A percentile compares a stretch with the other conserved stretches of the same genome.
Evolutionary conservation across 2,888 invertebrate genomes (phyloP).

Genomic region (Calliphora vomitoria): DNA sequence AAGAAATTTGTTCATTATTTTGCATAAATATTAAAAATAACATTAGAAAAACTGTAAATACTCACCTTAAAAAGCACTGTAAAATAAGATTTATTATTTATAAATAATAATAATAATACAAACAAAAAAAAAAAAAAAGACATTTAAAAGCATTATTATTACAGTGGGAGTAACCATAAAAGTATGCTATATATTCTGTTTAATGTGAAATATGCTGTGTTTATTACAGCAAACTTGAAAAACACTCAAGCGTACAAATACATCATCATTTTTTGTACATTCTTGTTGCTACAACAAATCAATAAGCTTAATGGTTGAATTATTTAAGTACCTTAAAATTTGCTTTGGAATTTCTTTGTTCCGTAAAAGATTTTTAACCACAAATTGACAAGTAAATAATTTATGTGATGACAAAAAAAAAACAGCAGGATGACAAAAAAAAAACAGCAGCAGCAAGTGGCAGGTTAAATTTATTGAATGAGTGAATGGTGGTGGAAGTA

Average conservation of each 20-base stretch:
- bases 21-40: background rate
- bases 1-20: slow-evolving; percentile 65
- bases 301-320: slow-evolving; percentile 16
- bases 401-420: slow-evolving; percentile 14
- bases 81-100: slow-evolving; percentile 47
- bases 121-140: slow-evolving; percentile 16
- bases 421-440: background rate
- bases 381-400: slow-evolving; percentile 57
- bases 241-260: background rate
- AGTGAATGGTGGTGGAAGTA: background rate
- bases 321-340: slow-evolving; percentile 43
- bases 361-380: slow-evolving; percentile 7
- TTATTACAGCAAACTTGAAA: background rate
- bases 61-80: slow-evolving; percentile 60
- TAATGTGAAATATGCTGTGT: slow-evolving; percentile 20
- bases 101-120: background rate
- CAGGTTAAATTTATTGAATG: slow-evolving; percentile 12
- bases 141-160: slow-evolving; percentile 34
- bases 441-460: background rate
- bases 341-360: background rate
- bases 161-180: slow-evolving; percentile 1
- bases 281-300: slow-evolving; percentile 3
- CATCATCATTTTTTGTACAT: background rate
- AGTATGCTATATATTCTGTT: slow-evolving; percentile 34
- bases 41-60: slow-evolving; percentile 3